Evolutionary conservation across 2,113 vertebrate species (phyloP), one percentile per base, ranked within the genome.

Genomic region (Enhydra lutris): DNA sequence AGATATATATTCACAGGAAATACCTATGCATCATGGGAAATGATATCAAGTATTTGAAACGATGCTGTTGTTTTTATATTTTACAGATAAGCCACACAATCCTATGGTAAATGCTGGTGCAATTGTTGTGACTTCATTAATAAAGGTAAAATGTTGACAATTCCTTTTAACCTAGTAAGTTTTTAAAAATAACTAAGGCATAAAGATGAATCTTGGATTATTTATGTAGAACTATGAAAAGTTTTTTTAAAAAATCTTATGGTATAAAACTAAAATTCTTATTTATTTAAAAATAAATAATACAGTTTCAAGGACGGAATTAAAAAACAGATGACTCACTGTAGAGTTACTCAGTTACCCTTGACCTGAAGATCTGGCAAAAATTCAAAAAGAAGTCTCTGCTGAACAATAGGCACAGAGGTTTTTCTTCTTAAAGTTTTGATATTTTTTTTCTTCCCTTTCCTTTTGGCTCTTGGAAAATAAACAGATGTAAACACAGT

Each of bases 41-140:
- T 89, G 39, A 4, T 89, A 50, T 59, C 73, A 90, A 34, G 18
- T 87, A 91, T 96, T 94, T 79, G 23, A 93, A 95, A 65, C 94
- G 85, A 63, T 79, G 39, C 6, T 67, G 0, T 91, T 79, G 6
- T 21, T 78, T 92, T 50, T 93, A 20, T 96, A 55, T 98, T 98
- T 98, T 96, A 65, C 99, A 99, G 99, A 99, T 98, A 99, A 99
- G 98, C 99, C 99, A 73, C 99, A 99, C 98, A 99, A 99, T 98
- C 99, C 99, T 97, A 99, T 99, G 99, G 99, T 99, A 96, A 99
- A 99, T 94, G 99, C 99, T 89, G 99, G 99, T 81, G 99, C 99
- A 80, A 99, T 99, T 98, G 99, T 99, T 95, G 98, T 99, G 76
- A 99, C 99, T 6, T 99, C 99, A 65, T 99, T 99, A 98, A 99